These are phyloP conservation scores for Eumerus sabulonum DNA, from an alignment of 2,888 invertebrate genomes.

Conservation along the genomic window DNA sequence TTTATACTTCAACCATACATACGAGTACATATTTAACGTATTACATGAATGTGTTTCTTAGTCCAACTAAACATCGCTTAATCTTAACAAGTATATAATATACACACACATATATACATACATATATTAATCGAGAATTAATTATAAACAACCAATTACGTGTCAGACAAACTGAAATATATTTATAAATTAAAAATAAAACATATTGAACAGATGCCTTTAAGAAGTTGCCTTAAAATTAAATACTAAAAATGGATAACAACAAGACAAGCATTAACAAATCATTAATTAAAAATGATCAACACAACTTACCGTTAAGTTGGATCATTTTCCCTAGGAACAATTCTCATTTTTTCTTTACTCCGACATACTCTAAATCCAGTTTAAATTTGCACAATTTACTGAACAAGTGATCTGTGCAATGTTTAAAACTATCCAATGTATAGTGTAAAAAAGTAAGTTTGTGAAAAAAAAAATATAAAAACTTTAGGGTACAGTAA, in stretches of 20 bases:
- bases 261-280: conserved; percentile 46
- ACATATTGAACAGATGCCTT: conserved; percentile 76
- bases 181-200: conserved; percentile 13
- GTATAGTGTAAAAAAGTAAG: conserved; percentile 5
- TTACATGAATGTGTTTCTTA: conserved; percentile 1
- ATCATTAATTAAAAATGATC: too few relatives aligned
- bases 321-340: too few relatives aligned
- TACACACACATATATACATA: too few relatives aligned
- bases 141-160: conserved; percentile 20
- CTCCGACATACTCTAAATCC: too few relatives aligned
- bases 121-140: conserved; percentile 17
- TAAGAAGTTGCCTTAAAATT: conserved; percentile 77
- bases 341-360: too few relatives aligned
- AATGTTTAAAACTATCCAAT: too few relatives aligned
- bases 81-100: conserved; percentile 2
- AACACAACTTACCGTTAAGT: too few relatives aligned
- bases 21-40: conserved; percentile 3
- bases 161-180: conserved; percentile 17
- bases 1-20: conserved; percentile 43
- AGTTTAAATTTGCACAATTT: too few relatives aligned
- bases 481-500: conserved; percentile 9
- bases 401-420: too few relatives aligned
- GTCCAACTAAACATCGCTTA: conserved; percentile 13
- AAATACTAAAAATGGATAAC: conserved; percentile 47
- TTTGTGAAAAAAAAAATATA: neutral